Conservation (phyloP, 2,113 vertebrate genomes). For the Noturus placidus region DNA sequence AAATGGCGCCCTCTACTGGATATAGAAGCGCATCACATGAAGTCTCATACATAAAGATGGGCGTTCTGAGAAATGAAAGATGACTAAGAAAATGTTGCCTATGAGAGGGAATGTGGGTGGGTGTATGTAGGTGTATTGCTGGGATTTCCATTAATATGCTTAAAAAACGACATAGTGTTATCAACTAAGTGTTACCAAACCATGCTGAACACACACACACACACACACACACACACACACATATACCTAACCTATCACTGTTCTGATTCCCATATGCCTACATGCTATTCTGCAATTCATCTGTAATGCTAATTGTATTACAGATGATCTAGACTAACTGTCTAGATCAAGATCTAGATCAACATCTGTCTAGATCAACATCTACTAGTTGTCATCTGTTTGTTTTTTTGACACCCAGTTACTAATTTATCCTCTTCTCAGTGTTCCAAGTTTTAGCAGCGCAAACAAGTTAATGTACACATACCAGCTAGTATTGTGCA, state of each 20-base stretch:
- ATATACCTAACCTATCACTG: too few relatives aligned
- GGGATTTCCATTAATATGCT: neutral
- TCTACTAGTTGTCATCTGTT: neutral
- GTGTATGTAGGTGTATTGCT: neutral
- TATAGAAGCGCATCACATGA: neutral
- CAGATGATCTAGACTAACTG: too few relatives aligned
- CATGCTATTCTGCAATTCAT: neutral
- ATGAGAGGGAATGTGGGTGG: neutral
- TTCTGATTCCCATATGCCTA: neutral
- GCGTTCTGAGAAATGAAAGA: neutral
- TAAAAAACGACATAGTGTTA: neutral
- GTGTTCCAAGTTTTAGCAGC: neutral
- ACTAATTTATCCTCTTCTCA: neutral
- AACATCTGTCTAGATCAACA: neutral
- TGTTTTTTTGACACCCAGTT: too few relatives aligned
- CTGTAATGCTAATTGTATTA: neutral
- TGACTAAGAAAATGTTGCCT: neutral
- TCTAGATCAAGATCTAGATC: neutral
- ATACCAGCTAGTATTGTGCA: too few relatives aligned
- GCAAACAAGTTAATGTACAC: neutral
- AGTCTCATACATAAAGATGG: neutral
- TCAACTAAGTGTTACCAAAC: neutral
- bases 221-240: too few relatives aligned
- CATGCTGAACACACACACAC: too few relatives aligned
- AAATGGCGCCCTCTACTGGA: conserved; percentile 20